phyloP scores from a whole-genome alignment of 1,140 invertebrate species.

The Brachionus calyciflorus region DNA sequence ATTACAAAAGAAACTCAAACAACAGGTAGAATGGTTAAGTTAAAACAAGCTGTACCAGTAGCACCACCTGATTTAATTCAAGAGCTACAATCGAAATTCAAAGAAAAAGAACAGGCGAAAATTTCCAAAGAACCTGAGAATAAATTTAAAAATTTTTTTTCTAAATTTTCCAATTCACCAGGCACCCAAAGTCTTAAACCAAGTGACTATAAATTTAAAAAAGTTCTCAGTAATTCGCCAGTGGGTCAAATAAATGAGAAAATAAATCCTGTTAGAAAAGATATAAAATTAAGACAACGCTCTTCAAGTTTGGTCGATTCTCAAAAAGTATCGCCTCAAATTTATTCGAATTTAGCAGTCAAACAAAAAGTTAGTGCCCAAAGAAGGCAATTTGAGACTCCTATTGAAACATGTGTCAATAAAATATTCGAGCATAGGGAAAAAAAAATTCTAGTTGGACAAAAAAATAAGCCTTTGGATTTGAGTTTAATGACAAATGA shows the following conservation, averaged over 20 bases:
- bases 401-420: no score
- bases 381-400: not conserved
- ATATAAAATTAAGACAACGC: not conserved
- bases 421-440: no score
- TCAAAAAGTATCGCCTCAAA: not conserved
- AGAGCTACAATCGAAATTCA: not conserved
- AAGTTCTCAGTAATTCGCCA: not conserved
- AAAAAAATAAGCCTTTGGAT: not conserved
- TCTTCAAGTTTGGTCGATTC: not conserved
- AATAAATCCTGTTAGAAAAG: not conserved
- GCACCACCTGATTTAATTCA: not conserved
- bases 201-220: constrained; percentile 2
- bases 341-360: not conserved
- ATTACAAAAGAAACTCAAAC: not conserved
- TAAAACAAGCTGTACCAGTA: constrained; percentile 9
- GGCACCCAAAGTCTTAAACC: not conserved
- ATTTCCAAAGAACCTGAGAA: not conserved
- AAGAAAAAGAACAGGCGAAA: not conserved
- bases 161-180: not conserved
- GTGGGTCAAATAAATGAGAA: not conserved
- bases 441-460: not conserved
- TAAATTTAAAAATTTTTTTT: constrained; percentile 29
- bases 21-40: not conserved
- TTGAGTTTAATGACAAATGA: constrained; percentile 22
- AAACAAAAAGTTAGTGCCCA: not conserved